Conservation (phyloP, 2,797 vertebrate genomes). For the Microctenopoma steveboyesi region DNA sequence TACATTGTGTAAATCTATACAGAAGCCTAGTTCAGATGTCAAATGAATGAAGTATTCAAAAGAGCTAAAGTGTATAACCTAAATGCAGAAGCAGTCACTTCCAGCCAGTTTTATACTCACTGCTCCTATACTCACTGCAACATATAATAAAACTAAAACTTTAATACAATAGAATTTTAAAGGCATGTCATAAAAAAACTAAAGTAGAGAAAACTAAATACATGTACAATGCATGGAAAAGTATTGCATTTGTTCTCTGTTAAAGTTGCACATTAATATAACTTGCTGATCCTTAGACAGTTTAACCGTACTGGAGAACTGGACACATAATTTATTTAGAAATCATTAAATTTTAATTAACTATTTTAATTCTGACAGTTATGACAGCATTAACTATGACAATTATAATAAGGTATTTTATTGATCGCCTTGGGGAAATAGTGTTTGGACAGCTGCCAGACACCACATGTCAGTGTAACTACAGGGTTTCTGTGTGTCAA, state of each 20-base stretch:
- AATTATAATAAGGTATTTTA: too few relatives aligned
- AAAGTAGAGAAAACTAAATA: not conserved
- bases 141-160: too few relatives aligned
- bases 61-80: not conserved
- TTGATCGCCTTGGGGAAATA: too few relatives aligned
- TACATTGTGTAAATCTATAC: not conserved
- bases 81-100: too few relatives aligned
- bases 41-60: not conserved
- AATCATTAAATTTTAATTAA: conserved; percentile 9
- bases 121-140: too few relatives aligned
- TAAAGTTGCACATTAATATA: not conserved
- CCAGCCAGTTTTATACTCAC: too few relatives aligned
- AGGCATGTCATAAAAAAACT: not conserved
- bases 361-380: not conserved
- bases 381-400: not conserved
- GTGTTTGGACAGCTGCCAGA: too few relatives aligned
- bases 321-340: conserved; percentile 4
- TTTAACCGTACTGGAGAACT: not conserved
- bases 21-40: conserved; percentile 1
- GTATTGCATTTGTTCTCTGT: not conserved
- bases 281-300: too few relatives aligned
- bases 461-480: too few relatives aligned
- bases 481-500: too few relatives aligned
- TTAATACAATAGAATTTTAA: not conserved
- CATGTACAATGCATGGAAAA: not conserved